Evolutionary conservation across 1,140 invertebrate species (phyloP).

Genomic region (Ips typographus): DNA sequence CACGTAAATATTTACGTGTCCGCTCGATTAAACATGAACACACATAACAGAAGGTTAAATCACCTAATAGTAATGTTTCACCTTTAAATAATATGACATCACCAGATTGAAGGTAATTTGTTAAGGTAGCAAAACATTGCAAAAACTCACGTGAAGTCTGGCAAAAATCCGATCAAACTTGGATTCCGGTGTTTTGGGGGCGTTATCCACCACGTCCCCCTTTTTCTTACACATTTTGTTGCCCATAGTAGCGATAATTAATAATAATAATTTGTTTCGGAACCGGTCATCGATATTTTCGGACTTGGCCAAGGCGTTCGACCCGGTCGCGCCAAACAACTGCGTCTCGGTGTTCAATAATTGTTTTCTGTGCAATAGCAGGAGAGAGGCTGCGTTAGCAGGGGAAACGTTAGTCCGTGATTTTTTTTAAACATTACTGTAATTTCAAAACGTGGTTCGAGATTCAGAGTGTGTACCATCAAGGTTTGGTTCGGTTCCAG

Average conservation of each 20-base stretch:
- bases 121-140: neutral
- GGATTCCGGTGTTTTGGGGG: neutral
- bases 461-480: too few relatives aligned
- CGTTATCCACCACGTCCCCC: conserved; percentile 5
- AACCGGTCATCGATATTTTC: conserved; percentile 10
- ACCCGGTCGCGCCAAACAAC: conserved; percentile 2
- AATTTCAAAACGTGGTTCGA: too few relatives aligned
- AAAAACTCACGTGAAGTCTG: conserved; percentile 12
- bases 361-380: too few relatives aligned
- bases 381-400: too few relatives aligned
- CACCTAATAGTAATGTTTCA: neutral
- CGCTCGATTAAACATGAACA: too few relatives aligned
- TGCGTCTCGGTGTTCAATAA: neutral
- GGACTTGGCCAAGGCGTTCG: conserved; percentile 14
- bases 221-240: conserved; percentile 12
- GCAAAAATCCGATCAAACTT: conserved; percentile 9
- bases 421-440: too few relatives aligned
- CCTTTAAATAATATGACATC: neutral
- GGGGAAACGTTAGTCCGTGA: too few relatives aligned
- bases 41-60: neutral
- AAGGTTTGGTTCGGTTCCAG: too few relatives aligned
- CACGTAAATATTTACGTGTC: too few relatives aligned
- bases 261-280: neutral
- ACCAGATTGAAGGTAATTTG: neutral
- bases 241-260: conserved; percentile 4